Percentiles rank a stretch among this genome's conserved stretches.
Conservation (phyloP, 1,140 invertebrate genomes). For the Drosophila tani region DNA sequence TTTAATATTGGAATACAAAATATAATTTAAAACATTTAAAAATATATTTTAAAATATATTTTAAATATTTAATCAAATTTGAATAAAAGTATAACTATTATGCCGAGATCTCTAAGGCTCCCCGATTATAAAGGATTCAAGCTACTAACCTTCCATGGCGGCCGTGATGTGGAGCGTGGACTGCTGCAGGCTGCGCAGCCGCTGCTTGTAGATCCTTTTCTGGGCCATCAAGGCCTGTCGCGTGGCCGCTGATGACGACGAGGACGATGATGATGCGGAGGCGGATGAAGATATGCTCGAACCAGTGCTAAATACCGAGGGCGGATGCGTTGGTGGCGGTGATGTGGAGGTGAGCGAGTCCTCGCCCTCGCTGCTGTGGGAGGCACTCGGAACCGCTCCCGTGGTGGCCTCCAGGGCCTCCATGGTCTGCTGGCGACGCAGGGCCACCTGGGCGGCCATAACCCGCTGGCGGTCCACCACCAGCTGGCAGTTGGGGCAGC, state of each 20-base stretch:
- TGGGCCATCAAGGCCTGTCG: slow-evolving; percentile 86
- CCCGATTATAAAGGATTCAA: background rate
- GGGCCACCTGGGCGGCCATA: slow-evolving; percentile 94
- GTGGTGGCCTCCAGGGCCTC: slow-evolving; percentile 71
- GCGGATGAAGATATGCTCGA: background rate
- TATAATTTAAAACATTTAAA: no score
- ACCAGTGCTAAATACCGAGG: slow-evolving; percentile 7
- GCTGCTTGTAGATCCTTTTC: slow-evolving; percentile 87
- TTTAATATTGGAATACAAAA: no score
- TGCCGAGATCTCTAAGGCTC: no score
- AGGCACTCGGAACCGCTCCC: background rate
- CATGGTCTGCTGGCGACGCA: slow-evolving; percentile 88
- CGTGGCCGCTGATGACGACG: slow-evolving; percentile 45
- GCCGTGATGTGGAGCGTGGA: slow-evolving; percentile 84
- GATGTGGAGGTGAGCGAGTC: slow-evolving; percentile 20
- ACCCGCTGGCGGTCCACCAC: slow-evolving; percentile 94
- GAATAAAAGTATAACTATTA: background rate
- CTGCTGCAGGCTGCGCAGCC: slow-evolving; percentile 87
- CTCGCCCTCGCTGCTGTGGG: slow-evolving; percentile 54
- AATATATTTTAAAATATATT: no score
- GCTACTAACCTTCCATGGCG: slow-evolving; percentile 79
- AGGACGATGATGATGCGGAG: background rate
- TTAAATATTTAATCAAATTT: background rate
- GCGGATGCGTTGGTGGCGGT: slow-evolving; percentile 12
- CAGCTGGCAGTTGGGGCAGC: slow-evolving; percentile 93